Conservation (phyloP, 1,140 invertebrate species). For the Trichonephila clavipes region DNA sequence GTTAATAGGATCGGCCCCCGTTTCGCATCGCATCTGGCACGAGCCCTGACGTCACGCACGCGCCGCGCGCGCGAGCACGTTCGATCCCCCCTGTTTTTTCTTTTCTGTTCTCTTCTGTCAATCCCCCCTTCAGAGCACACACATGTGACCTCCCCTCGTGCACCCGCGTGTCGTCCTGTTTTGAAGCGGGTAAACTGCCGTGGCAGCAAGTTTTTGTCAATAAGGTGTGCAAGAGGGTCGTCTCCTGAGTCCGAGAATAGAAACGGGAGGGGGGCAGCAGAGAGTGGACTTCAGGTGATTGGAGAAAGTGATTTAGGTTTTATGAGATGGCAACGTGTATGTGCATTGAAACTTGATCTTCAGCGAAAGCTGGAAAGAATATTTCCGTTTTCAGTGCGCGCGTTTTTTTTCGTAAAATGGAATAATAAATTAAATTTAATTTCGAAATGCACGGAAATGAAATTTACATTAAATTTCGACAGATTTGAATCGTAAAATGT, state of each 20-base stretch:
- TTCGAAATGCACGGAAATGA: no score
- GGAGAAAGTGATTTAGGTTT: not conserved
- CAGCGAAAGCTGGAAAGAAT: no score
- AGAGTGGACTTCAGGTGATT: slow-evolving; percentile 1
- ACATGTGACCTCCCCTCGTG: not conserved
- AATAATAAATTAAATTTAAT: no score
- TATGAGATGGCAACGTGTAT: not conserved
- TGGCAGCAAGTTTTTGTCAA: slow-evolving; percentile 11
- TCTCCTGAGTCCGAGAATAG: not conserved
- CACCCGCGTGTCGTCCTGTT: not conserved
- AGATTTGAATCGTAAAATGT: no score
- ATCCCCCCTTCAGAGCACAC: not conserved
- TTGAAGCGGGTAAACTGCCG: not conserved
- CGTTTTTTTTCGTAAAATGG: no score
- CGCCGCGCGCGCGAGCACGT: slow-evolving; percentile 55
- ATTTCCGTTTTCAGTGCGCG: no score
- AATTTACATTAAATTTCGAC: no score
- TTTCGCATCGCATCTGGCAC: slow-evolving; percentile 59
- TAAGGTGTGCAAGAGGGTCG: not conserved
- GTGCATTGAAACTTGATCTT: not conserved
- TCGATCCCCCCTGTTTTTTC: not conserved
- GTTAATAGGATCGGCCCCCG: slow-evolving; percentile 65
- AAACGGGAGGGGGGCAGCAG: not conserved
- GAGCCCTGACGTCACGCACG: slow-evolving; percentile 47
- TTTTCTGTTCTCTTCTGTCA: not conserved